A percentile compares a stretch with the other conserved stretches of the same genome.
Conservation (phyloP, 2,113 vertebrate species). For the Aphyosemion australe region DNA sequence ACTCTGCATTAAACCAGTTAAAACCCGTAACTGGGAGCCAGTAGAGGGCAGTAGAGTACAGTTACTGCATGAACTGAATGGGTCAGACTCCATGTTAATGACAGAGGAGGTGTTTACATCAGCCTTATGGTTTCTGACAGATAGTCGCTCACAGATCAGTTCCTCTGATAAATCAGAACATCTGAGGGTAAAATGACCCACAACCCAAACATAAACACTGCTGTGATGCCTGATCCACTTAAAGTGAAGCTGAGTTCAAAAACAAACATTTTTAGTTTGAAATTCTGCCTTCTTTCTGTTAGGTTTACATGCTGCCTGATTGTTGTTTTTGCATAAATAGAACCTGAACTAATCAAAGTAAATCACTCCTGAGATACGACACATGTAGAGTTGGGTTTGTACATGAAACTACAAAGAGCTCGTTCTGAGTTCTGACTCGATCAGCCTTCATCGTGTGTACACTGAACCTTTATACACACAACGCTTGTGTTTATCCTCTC, state of each 20-base stretch:
- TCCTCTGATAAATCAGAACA: not conserved
- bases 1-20: slow-evolving; percentile 17
- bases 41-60: slow-evolving; percentile 59
- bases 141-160: slow-evolving; percentile 2
- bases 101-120: slow-evolving; percentile 1
- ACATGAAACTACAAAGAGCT: slow-evolving; percentile 7
- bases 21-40: slow-evolving; percentile 36
- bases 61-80: slow-evolving; percentile 3
- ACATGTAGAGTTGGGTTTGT: slow-evolving; percentile 41
- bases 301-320: slow-evolving; percentile 5
- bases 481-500: too few relatives aligned
- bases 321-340: slow-evolving; percentile 3
- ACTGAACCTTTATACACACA: slow-evolving; percentile 20
- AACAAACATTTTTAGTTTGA: slow-evolving; percentile 1
- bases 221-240: slow-evolving; percentile 1
- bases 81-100: slow-evolving; percentile 2
- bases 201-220: not conserved
- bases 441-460: slow-evolving; percentile 27
- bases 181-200: not conserved
- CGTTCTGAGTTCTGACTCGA: not conserved
- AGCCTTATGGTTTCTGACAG: not conserved
- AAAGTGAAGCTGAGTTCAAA: slow-evolving; percentile 1
- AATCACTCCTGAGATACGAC: not conserved
- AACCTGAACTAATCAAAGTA: slow-evolving; percentile 4
- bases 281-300: not conserved